phyloP scores from a whole-genome alignment of 2,113 vertebrate genomes.

The Rhinoptilus africanus region DNA sequence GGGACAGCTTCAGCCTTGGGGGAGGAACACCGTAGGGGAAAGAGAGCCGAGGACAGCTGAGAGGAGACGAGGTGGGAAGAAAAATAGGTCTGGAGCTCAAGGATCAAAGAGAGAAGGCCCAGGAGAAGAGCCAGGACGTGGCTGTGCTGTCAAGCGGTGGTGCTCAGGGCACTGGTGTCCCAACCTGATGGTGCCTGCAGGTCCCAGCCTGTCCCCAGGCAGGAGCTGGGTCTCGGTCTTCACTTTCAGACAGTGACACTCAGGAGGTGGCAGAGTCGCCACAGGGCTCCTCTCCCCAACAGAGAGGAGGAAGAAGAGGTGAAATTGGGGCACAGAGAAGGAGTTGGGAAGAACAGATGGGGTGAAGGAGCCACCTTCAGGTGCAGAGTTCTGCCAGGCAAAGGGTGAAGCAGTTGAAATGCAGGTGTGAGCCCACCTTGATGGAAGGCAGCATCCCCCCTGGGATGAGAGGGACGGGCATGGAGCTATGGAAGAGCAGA shows the following conservation, averaged over 20 bases:
- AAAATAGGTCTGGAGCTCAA: neutral
- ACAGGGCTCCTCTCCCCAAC: neutral
- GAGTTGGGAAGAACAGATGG: neutral
- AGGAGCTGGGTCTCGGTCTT: neutral
- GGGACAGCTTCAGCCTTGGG: neutral
- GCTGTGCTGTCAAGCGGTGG: rapidly evolving
- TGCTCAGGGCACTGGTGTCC: neutral
- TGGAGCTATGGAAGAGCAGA: neutral
- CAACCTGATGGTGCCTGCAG: rapidly evolving
- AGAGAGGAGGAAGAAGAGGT: neutral
- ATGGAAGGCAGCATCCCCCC: neutral
- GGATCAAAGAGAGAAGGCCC: neutral
- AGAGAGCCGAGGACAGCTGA: neutral
- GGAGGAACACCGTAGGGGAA: neutral
- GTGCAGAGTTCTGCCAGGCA: neutral
- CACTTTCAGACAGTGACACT: rapidly evolving
- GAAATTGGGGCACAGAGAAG: neutral
- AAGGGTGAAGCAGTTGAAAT: neutral
- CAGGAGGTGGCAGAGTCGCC: rapidly evolving
- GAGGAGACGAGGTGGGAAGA: neutral
- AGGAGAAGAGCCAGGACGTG: neutral
- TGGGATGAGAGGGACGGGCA: rapidly evolving
- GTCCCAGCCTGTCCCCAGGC: neutral
- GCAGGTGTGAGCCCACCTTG: neutral
- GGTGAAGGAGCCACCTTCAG: neutral